Conservation (phyloP, 2,888 invertebrate genomes). For the Leptopilina myrica region DNA sequence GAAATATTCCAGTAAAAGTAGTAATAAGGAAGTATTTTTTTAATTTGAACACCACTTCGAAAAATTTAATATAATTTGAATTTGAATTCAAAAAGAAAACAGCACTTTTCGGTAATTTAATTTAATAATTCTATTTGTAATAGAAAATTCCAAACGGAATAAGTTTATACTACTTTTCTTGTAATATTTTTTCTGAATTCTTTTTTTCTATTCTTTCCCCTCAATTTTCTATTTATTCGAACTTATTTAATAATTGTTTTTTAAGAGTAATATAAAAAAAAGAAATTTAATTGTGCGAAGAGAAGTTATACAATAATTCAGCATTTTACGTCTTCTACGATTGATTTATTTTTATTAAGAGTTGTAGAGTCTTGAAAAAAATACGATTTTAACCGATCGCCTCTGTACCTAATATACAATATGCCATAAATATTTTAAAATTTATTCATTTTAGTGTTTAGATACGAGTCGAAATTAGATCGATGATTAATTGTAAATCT, state of each 20-base stretch:
- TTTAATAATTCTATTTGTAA: no score
- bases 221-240: no score
- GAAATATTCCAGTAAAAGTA: no score
- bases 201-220: no score
- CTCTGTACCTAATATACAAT: conserved; percentile 10
- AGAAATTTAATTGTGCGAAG: background rate
- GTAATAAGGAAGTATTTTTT: background rate
- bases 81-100: no score
- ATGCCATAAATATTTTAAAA: conserved; percentile 20
- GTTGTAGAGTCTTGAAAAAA: background rate
- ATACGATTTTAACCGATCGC: conserved; percentile 20
- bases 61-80: no score
- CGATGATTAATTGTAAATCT: background rate
- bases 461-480: conserved; percentile 24
- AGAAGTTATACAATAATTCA: background rate
- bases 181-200: no score
- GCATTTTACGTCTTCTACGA: background rate
- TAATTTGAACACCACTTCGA: no score
- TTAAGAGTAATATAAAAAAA: conserved; percentile 1
- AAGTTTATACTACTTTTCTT: no score
- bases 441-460: conserved; percentile 19
- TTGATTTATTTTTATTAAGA: conserved; percentile 19
- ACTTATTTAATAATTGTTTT: background rate
- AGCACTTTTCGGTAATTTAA: no score
- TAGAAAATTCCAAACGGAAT: no score